A percentile compares a stretch with the other conserved stretches of the same genome.
Evolutionary conservation across 37 sponge, comb jelly and placozoan species (phyloP).

Genomic region (Ephydatia muelleri): DNA sequence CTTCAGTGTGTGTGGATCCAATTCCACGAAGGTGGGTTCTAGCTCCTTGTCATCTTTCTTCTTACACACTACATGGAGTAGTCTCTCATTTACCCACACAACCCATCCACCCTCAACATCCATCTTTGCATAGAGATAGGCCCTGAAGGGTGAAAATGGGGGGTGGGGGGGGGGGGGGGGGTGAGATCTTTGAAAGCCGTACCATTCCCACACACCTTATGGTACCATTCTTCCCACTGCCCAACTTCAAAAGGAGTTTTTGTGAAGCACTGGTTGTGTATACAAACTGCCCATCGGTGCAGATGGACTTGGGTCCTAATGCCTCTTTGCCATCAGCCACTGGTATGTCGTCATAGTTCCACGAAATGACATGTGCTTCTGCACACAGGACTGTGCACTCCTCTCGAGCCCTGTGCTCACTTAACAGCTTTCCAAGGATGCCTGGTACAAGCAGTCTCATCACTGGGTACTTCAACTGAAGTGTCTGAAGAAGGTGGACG

Average conservation of each 20-base stretch:
- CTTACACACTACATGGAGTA: constrained; percentile 8
- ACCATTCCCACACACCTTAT: constrained; percentile 28
- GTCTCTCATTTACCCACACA: constrained; percentile 3
- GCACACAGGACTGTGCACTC: constrained; percentile 43
- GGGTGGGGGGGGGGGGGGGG: not conserved
- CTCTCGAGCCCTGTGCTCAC: constrained; percentile 31
- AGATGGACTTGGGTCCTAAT: constrained; percentile 55
- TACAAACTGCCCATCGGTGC: constrained; percentile 73
- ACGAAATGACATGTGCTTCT: constrained; percentile 53
- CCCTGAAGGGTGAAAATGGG: constrained; percentile 15
- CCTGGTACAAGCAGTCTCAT: constrained; percentile 48
- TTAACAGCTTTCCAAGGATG: constrained; percentile 45
- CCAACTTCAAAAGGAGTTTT: constrained; percentile 60
- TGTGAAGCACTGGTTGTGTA: constrained; percentile 67
- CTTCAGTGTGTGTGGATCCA: constrained; percentile 36
- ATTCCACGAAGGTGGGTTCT: constrained; percentile 15
- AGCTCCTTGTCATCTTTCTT: not conserved
- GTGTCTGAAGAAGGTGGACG: constrained; percentile 57
- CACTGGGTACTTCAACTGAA: constrained; percentile 22
- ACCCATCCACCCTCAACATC: constrained; percentile 67
- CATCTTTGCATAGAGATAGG: constrained; percentile 35
- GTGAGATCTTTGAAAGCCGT: not conserved
- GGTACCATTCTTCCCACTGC: constrained; percentile 74
- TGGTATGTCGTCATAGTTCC: constrained; percentile 71
- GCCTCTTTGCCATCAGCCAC: constrained; percentile 37